A percentile compares a stretch with the other conserved stretches of the same genome.
These are phyloP conservation scores for Andricus curvator DNA, from an alignment of 2,888 invertebrate species.

Conservation along the genomic window DNA sequence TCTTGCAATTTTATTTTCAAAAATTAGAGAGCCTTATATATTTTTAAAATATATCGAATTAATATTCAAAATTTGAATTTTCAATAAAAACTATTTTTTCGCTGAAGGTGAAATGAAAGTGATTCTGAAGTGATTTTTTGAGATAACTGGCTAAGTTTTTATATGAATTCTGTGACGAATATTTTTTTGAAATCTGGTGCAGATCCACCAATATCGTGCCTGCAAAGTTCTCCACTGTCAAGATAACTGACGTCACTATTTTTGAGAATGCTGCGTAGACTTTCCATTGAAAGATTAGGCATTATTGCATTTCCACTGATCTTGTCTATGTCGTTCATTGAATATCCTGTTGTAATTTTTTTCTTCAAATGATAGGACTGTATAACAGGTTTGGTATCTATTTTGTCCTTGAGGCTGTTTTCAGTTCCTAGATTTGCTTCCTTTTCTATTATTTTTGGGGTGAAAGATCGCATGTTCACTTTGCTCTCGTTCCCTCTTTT, in stretches of 20 bases:
- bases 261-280: constrained; percentile 73
- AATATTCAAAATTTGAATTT: not conserved
- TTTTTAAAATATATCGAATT: not conserved
- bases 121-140: not conserved
- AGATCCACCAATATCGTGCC: constrained; percentile 78
- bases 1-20: not conserved
- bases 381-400: constrained; percentile 67
- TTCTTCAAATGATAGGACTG: constrained; percentile 71
- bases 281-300: constrained; percentile 74
- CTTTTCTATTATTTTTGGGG: constrained; percentile 72
- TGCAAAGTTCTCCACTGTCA: constrained; percentile 76
- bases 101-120: not conserved
- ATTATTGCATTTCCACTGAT: constrained; percentile 57
- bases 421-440: constrained; percentile 46
- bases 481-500: constrained; percentile 64
- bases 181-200: constrained; percentile 81
- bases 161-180: constrained; percentile 80
- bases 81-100: not conserved
- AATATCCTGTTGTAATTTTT: constrained; percentile 71
- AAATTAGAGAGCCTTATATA: not conserved
- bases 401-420: constrained; percentile 46
- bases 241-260: constrained; percentile 74
- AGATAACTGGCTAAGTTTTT: constrained; percentile 42
- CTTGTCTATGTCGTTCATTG: constrained; percentile 77
- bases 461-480: constrained; percentile 73